phyloP scores from a whole-genome alignment of 2,113 vertebrate genomes.

The Macrotis lagotis region DNA sequence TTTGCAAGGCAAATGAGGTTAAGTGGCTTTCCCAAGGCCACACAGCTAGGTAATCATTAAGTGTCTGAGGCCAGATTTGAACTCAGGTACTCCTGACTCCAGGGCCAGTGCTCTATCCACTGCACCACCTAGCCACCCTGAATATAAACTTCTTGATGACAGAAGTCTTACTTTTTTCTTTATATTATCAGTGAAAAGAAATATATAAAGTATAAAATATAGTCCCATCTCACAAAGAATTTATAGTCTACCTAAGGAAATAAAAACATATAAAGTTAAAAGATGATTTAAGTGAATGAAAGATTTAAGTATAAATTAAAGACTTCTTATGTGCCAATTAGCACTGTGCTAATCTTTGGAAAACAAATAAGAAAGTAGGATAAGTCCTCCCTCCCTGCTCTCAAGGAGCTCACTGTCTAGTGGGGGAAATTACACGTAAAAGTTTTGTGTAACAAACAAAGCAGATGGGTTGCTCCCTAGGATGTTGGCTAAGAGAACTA shows the following conservation, averaged over 20 bases:
- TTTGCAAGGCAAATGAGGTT: too few species aligned
- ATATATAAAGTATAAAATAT: background rate
- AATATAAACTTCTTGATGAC: background rate
- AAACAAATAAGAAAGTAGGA: background rate
- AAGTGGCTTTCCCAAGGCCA: too few species aligned
- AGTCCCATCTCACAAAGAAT: background rate
- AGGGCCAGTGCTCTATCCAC: too few species aligned
- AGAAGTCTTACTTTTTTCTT: background rate
- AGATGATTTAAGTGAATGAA: background rate
- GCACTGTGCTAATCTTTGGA: background rate
- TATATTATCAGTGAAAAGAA: background rate
- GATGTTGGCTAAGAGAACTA: background rate
- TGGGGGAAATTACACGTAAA: background rate
- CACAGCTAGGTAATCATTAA: too few species aligned
- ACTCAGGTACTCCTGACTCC: too few species aligned
- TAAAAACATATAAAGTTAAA: background rate
- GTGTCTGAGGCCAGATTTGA: too few species aligned
- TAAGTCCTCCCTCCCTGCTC: background rate
- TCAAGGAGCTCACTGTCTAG: background rate
- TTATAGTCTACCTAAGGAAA: background rate
- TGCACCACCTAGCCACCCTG: too few species aligned
- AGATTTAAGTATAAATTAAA: background rate
- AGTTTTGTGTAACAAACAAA: background rate
- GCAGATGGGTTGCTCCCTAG: background rate
- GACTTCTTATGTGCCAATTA: background rate